Evolutionary conservation across 2,888 invertebrate species (phyloP).

Genomic region (Lasioglossum lativentre): DNA sequence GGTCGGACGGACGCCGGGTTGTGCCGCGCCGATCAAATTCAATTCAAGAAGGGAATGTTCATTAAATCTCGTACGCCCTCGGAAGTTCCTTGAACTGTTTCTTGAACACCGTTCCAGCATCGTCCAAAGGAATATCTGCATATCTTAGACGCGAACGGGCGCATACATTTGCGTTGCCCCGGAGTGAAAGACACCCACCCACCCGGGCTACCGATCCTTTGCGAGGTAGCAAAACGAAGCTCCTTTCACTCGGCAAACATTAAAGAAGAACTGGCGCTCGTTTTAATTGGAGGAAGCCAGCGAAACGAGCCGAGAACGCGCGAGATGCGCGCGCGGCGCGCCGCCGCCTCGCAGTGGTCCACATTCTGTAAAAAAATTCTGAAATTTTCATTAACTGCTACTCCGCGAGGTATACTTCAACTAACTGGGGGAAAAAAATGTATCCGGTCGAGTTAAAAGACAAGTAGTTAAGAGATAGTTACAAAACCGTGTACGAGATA

Average conservation of each 20-base stretch:
- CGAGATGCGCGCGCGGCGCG: constrained; percentile 11
- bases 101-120: neutral
- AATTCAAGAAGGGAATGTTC: constrained; percentile 54
- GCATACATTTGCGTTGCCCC: constrained; percentile 2
- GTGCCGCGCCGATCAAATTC: constrained; percentile 44
- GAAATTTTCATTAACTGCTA: neutral
- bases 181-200: neutral
- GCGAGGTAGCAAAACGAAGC: neutral
- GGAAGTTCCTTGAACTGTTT: constrained; percentile 22
- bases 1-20: neutral
- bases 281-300: constrained; percentile 28
- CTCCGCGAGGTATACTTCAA: neutral
- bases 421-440: neutral
- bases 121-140: constrained; percentile 34
- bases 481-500: too few species aligned
- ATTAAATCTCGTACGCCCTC: constrained; percentile 54
- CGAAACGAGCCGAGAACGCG: neutral
- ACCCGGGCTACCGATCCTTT: neutral
- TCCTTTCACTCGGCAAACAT: constrained; percentile 5
- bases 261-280: neutral
- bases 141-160: constrained; percentile 29
- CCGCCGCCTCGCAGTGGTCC: neutral
- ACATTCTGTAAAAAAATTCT: neutral
- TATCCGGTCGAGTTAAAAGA: neutral
- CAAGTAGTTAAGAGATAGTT: too few species aligned